Evolutionary conservation across 2,113 vertebrate genomes (phyloP).

Genomic region (Alces alces): DNA sequence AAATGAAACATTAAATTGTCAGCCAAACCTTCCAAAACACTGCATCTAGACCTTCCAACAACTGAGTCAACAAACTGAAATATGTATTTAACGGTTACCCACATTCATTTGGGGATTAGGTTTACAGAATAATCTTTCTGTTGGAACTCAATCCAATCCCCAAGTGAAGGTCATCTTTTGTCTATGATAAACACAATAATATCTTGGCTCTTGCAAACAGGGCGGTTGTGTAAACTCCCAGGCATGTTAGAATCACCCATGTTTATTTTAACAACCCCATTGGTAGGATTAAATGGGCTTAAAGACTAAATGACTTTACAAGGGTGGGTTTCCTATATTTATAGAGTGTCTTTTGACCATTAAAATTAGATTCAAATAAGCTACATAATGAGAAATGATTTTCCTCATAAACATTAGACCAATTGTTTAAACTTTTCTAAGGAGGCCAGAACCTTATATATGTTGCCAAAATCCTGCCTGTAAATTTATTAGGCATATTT

Average conservation of each 20-base stretch:
- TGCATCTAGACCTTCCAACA: not conserved
- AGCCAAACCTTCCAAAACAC: not conserved
- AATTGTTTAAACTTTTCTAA: conserved; percentile 16
- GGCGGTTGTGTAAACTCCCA: conserved; percentile 35
- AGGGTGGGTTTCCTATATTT: conserved; percentile 22
- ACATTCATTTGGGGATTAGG: not conserved
- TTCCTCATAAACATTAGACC: conserved; percentile 39
- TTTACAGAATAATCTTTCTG: conserved; percentile 23
- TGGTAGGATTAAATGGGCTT: conserved; percentile 45
- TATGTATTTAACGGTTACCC: not conserved
- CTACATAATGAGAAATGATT: conserved; percentile 30
- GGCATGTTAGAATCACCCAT: not conserved
- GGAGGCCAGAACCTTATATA: not conserved
- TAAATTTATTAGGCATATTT: conserved; percentile 33
- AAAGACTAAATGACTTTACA: conserved; percentile 33
- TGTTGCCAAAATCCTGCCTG: conserved; percentile 22
- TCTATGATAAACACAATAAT: conserved; percentile 7
- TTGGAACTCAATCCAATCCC: conserved; percentile 10
- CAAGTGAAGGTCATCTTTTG: conserved; percentile 30
- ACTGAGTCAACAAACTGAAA: conserved; percentile 10
- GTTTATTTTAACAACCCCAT: conserved; percentile 38
- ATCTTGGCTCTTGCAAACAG: not conserved
- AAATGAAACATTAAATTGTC: not conserved
- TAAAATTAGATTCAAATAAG: conserved; percentile 34
- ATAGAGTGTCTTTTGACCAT: conserved; percentile 18